These are phyloP conservation scores for Paramisgurnus dabryanus DNA, from an alignment of 2,113 vertebrate genomes.

Conservation along the genomic window DNA sequence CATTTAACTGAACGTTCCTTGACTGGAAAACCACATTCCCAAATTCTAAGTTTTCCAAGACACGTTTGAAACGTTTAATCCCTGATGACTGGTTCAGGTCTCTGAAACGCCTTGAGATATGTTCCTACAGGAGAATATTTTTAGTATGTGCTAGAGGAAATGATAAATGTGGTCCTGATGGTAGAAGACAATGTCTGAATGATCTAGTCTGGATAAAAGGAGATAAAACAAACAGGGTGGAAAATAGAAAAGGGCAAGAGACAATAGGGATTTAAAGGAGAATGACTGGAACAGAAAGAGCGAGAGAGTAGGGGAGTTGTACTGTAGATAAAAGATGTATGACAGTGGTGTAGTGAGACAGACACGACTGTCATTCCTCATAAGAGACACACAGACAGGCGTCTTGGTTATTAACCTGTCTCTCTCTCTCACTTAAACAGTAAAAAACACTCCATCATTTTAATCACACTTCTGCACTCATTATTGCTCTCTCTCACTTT, in stretches of 20 bases:
- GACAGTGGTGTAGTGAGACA: slow-evolving; percentile 31
- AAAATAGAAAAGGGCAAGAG: not conserved
- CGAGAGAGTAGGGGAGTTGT: not conserved
- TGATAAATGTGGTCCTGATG: not conserved
- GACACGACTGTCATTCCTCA: slow-evolving; percentile 32
- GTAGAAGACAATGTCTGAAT: not conserved
- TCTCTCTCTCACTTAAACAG: slow-evolving; percentile 29
- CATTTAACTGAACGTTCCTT: too few relatives aligned
- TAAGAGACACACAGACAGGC: slow-evolving; percentile 16
- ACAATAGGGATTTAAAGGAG: not conserved
- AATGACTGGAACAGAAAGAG: slow-evolving; percentile 1
- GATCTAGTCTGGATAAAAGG: not conserved
- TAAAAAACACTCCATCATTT: slow-evolving; percentile 31
- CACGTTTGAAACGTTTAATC: too few relatives aligned
- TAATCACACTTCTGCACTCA: slow-evolving; percentile 39
- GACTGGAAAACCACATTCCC: too few relatives aligned
- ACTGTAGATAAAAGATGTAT: slow-evolving; percentile 27
- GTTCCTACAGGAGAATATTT: not conserved
- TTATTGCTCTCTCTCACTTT: not conserved
- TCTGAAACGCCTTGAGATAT: not conserved
- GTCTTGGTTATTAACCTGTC: slow-evolving; percentile 36
- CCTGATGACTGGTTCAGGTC: not conserved
- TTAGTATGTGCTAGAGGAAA: slow-evolving; percentile 11
- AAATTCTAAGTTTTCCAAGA: too few relatives aligned
- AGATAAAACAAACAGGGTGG: not conserved